Base-by-base conservation (phyloP, 2,797 vertebrate species). In the Gymnopithys bicolor region DNA sequence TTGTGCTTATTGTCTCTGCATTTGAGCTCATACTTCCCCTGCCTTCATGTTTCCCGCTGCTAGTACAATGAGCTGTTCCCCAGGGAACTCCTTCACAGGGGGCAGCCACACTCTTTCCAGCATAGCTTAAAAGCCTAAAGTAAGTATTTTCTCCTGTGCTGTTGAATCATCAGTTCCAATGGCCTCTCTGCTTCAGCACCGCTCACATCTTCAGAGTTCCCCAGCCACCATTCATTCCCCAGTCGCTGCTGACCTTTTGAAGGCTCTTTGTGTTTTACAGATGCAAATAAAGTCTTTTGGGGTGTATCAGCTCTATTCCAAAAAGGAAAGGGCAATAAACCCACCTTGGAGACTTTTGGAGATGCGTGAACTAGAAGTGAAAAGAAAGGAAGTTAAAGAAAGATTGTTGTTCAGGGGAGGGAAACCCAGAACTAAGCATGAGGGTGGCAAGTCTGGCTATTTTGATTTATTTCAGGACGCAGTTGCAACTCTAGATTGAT, bases 21-120 rank as follows among this genome's bases (percentile, higher is more conserved):
- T 86, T 89, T 93, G 96, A 96, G 87, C 94, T 97, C 94, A 94
- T 94, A 67, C 87, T 94, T 96, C 94, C 96, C 89, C 69, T 93
- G 91, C 91, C 91, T 88, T 93, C 87, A 13, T 90, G 79, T 94
- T 96, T 96, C 94, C 85, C 94, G 89, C 62, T 92, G 35, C 48
- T 63, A 35, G 74, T 43, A 95, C 94, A 86, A 90, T 86, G 63
- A 93, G 35, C 73, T 12, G 9, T 88, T 93, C 95, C 91, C 85
- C 80, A 63, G 87, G 66, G 92, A 95, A 8, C 49, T 91, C 69
- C 87, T 76, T 93, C 73, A 59, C 76, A 93, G 85, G 95, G 93
- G 63, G 91, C 74, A 91, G 4, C 62, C 2, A 0, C 80, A 66
- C 62, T 66, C 87, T 81, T 83, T 84, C 67, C 87, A 92, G 87